phyloP scores from a whole-genome alignment of 2,113 vertebrate species.

The Bufo bufo region DNA sequence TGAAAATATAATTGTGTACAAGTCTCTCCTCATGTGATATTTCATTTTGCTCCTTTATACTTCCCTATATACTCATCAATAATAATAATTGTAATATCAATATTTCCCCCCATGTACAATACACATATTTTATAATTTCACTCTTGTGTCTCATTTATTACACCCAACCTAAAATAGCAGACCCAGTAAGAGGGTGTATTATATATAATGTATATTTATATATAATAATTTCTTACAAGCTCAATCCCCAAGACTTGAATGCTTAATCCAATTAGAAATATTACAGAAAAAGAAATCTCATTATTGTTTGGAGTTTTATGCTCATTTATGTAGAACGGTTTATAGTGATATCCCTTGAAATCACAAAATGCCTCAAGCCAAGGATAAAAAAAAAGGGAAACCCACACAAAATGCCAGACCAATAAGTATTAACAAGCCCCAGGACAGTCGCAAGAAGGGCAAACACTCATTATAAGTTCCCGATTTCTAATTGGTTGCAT shows the following conservation, averaged over 20 bases:
- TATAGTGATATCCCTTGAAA: slow-evolving; percentile 61
- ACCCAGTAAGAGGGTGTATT: no score
- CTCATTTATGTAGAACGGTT: slow-evolving; percentile 67
- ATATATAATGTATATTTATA: no score
- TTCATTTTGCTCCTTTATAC: no score
- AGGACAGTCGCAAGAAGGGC: slow-evolving; percentile 56
- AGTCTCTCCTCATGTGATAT: no score
- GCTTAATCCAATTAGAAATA: slow-evolving; percentile 64
- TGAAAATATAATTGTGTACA: no score
- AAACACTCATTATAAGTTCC: slow-evolving; percentile 53
- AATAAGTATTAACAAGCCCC: slow-evolving; percentile 59
- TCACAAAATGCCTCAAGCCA: slow-evolving; percentile 59
- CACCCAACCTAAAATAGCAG: no score
- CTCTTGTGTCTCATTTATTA: no score
- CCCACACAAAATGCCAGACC: slow-evolving; percentile 47
- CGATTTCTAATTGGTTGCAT: slow-evolving; percentile 49
- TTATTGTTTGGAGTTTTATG: slow-evolving; percentile 66
- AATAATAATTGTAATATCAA: no score
- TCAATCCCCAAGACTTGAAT: slow-evolving; percentile 58
- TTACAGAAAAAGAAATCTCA: slow-evolving; percentile 59
- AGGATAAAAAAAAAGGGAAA: slow-evolving; percentile 50
- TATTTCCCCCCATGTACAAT: no score
- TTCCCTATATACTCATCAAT: no score
- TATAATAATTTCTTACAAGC: neutral
- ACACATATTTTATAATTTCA: no score